Conservation (phyloP, 1,140 invertebrate genomes). For the Neodiprion lecontei region DNA sequence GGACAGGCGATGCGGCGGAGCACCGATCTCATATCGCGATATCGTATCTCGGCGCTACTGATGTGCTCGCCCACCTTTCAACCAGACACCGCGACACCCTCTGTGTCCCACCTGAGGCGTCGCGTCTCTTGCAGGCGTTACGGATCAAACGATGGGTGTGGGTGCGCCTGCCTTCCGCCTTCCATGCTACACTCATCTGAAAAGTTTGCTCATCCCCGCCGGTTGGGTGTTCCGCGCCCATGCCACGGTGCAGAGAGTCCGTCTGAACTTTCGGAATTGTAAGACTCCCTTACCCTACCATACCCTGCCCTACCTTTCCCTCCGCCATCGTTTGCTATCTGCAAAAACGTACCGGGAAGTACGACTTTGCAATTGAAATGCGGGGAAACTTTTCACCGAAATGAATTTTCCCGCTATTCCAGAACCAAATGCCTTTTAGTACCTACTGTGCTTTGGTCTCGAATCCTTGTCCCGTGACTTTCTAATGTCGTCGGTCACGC, state of each 20-base stretch:
- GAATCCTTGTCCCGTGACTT: too few species aligned
- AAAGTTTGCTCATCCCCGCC: conserved; percentile 1
- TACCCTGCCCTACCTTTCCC: too few species aligned
- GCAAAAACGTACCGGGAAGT: conserved; percentile 2
- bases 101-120: not conserved
- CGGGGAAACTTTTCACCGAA: not conserved
- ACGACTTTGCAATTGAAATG: conserved; percentile 7
- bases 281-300: not conserved
- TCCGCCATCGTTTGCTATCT: not conserved
- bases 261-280: conserved; percentile 1
- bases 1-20: not conserved
- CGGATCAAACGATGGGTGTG: not conserved
- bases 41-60: not conserved
- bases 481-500: too few species aligned
- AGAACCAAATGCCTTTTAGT: not conserved
- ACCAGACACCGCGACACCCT: not conserved
- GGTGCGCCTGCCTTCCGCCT: not conserved
- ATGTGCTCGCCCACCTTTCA: not conserved
- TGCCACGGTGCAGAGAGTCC: not conserved
- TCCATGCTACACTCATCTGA: not conserved
- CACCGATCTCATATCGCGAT: not conserved
- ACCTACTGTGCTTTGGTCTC: too few species aligned
- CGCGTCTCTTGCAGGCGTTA: not conserved
- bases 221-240: too few species aligned
- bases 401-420: not conserved